These are phyloP conservation scores for Odontophorus gujanensis DNA, from an alignment of 2,113 vertebrate genomes.

Conservation along the genomic window DNA sequence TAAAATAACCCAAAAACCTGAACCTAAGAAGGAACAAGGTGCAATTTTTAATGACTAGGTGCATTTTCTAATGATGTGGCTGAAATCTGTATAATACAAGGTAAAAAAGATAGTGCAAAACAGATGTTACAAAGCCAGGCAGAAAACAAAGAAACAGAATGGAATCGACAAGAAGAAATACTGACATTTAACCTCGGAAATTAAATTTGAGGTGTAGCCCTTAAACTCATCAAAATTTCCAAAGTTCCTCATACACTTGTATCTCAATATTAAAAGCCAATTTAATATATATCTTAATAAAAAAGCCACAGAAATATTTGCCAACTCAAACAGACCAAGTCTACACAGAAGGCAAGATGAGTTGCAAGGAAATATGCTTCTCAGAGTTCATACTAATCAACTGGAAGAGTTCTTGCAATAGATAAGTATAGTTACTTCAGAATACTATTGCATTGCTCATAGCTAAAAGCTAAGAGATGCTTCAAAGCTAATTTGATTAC, in stretches of 20 bases:
- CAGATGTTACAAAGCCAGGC: not conserved
- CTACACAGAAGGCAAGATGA: not conserved
- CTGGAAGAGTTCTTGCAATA: not conserved
- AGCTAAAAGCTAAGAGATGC: not conserved
- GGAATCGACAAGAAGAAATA: not conserved
- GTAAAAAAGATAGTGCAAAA: not conserved
- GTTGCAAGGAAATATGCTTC: not conserved
- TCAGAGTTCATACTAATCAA: not conserved
- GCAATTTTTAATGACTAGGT: too few relatives aligned
- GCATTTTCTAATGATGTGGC: too few relatives aligned
- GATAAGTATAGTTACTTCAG: not conserved
- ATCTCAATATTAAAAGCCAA: not conserved
- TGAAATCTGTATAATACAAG: not conserved
- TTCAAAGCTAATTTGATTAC: not conserved
- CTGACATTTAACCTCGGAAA: not conserved
- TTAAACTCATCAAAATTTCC: not conserved
- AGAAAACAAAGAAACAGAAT: not conserved
- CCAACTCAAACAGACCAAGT: not conserved
- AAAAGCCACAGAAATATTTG: not conserved
- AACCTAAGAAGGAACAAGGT: not conserved
- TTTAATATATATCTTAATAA: not conserved
- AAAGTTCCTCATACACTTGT: not conserved
- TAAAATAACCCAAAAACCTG: not conserved
- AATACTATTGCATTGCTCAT: not conserved
- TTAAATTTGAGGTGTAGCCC: not conserved